phyloP scores from a whole-genome alignment of 2,113 vertebrate genomes.

The Glaucidium brasilianum region DNA sequence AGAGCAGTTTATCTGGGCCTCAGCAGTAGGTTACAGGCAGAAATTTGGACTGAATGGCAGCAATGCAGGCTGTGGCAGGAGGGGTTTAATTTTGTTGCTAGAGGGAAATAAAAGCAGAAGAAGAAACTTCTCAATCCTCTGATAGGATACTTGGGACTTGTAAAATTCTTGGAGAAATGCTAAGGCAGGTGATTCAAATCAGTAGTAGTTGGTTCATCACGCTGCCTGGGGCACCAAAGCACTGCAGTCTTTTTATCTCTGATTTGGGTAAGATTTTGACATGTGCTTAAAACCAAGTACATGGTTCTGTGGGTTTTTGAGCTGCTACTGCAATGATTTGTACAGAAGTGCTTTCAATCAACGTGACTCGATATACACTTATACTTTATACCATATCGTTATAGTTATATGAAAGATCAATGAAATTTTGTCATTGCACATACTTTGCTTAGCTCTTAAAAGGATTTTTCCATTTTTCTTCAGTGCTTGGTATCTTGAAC shows the following conservation, averaged over 20 bases:
- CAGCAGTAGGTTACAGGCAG: neutral
- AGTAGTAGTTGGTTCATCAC: neutral
- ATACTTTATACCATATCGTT: neutral
- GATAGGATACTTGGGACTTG: neutral
- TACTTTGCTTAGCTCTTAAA: neutral
- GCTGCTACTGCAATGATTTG: neutral
- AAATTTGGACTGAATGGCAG: neutral
- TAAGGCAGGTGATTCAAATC: neutral
- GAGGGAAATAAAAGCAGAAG: too few species aligned
- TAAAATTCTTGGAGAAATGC: neutral
- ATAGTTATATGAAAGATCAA: neutral
- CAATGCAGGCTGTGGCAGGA: neutral
- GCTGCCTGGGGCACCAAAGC: too few species aligned
- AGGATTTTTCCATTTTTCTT: neutral
- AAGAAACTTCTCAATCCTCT: neutral
- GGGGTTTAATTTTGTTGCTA: too few species aligned
- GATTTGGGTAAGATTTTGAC: neutral
- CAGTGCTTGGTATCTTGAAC: neutral
- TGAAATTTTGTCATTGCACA: neutral
- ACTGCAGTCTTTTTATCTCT: neutral
- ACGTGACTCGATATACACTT: neutral
- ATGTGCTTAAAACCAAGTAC: neutral
- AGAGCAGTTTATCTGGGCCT: neutral
- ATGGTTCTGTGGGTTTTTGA: neutral
- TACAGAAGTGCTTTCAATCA: neutral